Evolutionary conservation across 2,113 vertebrate species (phyloP), one percentile per base, ranked within the genome.

Genomic region (Atrichornis clamosus): DNA sequence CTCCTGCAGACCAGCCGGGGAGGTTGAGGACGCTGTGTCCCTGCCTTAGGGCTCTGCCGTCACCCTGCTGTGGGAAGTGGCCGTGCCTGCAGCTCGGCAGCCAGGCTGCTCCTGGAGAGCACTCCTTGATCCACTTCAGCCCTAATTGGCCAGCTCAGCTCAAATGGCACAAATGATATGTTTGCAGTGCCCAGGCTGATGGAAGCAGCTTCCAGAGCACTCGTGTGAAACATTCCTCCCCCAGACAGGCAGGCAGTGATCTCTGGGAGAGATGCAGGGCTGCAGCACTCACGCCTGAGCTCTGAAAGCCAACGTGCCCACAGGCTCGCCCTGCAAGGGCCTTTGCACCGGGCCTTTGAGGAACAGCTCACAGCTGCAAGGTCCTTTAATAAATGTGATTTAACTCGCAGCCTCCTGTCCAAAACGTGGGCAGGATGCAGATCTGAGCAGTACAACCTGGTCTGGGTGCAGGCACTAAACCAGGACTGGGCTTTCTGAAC

Each of bases 321-420:
- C 3, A 41, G 39, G 39, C 39, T 41, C 39, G 39, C 39, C 39
- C 39, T 41, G 7, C 6, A 8, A 20, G 19, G 21, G 27, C 21
- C 21, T 72, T 28, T 6, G 44, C 30, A 33, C 9, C 50, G 22
- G 15, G 9, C 24, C 1, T 11, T 8, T 19, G 33, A 44, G 79
- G 56, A 52, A 10, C 44, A 53, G 5, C 53, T 13, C 30, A 6
- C 20, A 55, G 8, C 50, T 35, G 13, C 2, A 6, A 24, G 15
- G 1, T 32, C 47, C 59, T 59, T 11, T 3, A 5, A 11, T 2
- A 19, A 2, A 0, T 2, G 0, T 0, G 12, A 35, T 78, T 69
- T 53, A 63, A 35, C 18, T 33, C 20, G 22, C 35, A 63, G 56
- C 13, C 59, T 80, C 26, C 42, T 58, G 20, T 47, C 30, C 46